Evolutionary conservation across 2,113 vertebrate genomes (phyloP).

Genomic region (Parus major): DNA sequence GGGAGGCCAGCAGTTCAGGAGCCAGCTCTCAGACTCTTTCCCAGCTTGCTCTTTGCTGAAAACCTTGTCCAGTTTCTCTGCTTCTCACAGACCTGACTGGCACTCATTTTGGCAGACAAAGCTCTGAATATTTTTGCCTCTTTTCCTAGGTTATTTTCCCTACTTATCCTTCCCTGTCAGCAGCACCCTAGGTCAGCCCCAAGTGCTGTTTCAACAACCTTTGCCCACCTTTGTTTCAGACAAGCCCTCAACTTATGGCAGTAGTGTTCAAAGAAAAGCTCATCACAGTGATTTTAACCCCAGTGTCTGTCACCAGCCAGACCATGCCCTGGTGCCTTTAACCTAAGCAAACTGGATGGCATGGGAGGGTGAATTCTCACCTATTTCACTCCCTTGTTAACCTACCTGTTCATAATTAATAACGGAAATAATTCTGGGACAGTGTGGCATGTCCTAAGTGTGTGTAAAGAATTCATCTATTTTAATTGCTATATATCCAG

Average conservation of each 20-base stretch:
- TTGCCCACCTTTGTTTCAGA: not conserved
- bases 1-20: not conserved
- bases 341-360: not conserved
- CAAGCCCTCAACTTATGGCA: not conserved
- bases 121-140: not conserved
- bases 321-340: not conserved
- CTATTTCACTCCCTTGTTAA: not conserved
- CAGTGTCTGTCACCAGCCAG: fast-evolving
- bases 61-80: not conserved
- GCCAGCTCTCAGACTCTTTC: not conserved
- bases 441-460: not conserved
- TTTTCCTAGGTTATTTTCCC: not conserved
- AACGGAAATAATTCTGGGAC: not conserved
- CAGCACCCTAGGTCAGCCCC: not conserved
- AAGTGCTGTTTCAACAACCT: not conserved
- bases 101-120: not conserved
- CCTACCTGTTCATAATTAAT: not conserved
- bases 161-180: not conserved
- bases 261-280: fast-evolving
- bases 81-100: not conserved
- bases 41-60: not conserved
- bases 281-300: not conserved
- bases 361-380: not conserved
- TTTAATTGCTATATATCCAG: not conserved
- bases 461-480: not conserved